A percentile compares a stretch with the other conserved stretches of the same genome.
Conservation (phyloP, 2,888 invertebrate genomes). For the Griposia aprilina region DNA sequence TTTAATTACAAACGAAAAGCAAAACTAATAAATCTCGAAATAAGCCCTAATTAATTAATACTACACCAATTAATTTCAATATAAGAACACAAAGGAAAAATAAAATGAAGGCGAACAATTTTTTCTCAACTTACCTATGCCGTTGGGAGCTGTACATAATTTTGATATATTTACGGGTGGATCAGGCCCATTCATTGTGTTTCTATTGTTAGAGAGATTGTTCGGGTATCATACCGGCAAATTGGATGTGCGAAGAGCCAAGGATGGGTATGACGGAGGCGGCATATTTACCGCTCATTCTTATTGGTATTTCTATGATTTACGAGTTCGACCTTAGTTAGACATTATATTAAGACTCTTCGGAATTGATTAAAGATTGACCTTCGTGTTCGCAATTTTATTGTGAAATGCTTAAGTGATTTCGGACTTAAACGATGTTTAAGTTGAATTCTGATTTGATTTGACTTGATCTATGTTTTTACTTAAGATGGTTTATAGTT, state of each 20-base stretch:
- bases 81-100: conserved; percentile 46
- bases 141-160: conserved; percentile 58
- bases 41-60: conserved; percentile 21
- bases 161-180: conserved; percentile 67
- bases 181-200: conserved; percentile 65
- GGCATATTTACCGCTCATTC: conserved; percentile 67
- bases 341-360: neutral
- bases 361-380: conserved; percentile 42
- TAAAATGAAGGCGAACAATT: conserved; percentile 41
- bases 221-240: conserved; percentile 75
- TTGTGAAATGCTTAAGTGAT: neutral
- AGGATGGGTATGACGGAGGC: conserved; percentile 58
- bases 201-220: conserved; percentile 74
- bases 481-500: neutral
- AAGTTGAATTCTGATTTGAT: neutral
- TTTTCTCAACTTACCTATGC: conserved; percentile 52
- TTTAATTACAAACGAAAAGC: conserved; percentile 7
- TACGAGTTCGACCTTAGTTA: conserved; percentile 45
- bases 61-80: conserved; percentile 51
- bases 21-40: conserved; percentile 19
- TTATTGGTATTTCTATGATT: conserved; percentile 58
- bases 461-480: neutral
- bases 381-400: conserved; percentile 3
- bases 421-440: neutral
- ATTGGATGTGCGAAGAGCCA: conserved; percentile 78